Conservation (phyloP, 2,888 invertebrate genomes). For the Rapana venosa region DNA sequence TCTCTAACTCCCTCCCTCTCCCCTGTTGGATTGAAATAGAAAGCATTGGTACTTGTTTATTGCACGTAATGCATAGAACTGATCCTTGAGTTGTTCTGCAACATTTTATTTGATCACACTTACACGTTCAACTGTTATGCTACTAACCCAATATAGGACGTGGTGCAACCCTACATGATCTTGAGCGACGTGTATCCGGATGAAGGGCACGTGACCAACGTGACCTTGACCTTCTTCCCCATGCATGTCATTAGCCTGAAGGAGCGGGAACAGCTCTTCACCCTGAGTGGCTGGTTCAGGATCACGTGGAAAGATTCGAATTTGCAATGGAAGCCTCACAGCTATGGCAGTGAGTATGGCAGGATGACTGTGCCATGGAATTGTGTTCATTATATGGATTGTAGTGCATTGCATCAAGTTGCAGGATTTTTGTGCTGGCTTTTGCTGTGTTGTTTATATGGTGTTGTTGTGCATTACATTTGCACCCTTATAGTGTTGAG, state of each 20-base stretch:
- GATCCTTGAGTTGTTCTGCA: background rate
- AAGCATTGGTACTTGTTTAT: background rate
- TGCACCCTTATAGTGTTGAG: too few species aligned
- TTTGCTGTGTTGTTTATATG: background rate
- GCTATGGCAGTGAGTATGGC: background rate
- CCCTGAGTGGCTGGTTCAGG: slow-evolving; percentile 24
- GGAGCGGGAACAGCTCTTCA: slow-evolving; percentile 16
- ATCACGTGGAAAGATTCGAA: slow-evolving; percentile 7
- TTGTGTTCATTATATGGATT: background rate
- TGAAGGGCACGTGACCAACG: background rate
- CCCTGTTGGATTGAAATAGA: too few species aligned
- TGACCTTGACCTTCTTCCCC: slow-evolving; percentile 23
- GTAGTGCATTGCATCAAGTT: background rate
- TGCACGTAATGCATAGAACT: background rate
- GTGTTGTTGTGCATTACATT: background rate
- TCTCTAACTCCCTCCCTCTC: too few species aligned
- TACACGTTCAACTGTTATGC: background rate
- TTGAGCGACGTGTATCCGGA: background rate
- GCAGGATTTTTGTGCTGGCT: background rate
- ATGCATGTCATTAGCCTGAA: background rate
- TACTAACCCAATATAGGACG: background rate
- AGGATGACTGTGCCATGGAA: background rate
- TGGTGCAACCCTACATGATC: background rate
- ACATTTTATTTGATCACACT: background rate
- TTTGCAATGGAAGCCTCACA: background rate